phyloP scores from a whole-genome alignment of 92 coral and sea anemone species.

The Porites lobata region DNA sequence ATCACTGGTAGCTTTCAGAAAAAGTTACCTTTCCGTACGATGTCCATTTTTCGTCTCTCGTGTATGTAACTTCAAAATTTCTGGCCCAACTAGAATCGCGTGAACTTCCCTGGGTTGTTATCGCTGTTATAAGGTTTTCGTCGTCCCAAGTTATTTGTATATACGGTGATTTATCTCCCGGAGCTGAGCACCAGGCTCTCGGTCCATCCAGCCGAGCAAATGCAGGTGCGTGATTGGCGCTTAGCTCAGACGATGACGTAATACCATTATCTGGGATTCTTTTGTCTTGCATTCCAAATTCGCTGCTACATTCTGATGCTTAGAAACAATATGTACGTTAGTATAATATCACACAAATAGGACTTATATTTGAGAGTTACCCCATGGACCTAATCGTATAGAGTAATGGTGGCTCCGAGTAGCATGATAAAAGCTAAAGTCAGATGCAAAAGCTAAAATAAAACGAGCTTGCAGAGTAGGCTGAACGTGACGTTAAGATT shows the following conservation, averaged over 20 bases:
- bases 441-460: no score
- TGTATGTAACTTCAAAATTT: neutral
- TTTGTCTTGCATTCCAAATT: conserved; percentile 29
- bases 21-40: neutral
- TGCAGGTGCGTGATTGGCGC: neutral
- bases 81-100: neutral
- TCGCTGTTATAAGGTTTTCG: neutral
- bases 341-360: no score
- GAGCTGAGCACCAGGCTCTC: no score
- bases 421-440: no score
- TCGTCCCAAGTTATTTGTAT: conserved; percentile 9
- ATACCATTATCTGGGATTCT: conserved; percentile 20
- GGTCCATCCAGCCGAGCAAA: conserved; percentile 16
- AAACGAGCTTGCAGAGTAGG: no score
- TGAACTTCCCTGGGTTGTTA: conserved; percentile 28
- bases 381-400: no score
- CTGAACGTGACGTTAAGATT: no score
- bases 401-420: no score
- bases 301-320: neutral
- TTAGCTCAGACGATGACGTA: conserved; percentile 17
- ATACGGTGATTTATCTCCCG: no score
- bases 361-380: no score
- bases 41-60: neutral
- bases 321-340: neutral
- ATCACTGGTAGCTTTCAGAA: neutral